These are phyloP conservation scores for Ptyas mucosa DNA, from an alignment of 2,113 vertebrate genomes.

Conservation along the genomic window DNA sequence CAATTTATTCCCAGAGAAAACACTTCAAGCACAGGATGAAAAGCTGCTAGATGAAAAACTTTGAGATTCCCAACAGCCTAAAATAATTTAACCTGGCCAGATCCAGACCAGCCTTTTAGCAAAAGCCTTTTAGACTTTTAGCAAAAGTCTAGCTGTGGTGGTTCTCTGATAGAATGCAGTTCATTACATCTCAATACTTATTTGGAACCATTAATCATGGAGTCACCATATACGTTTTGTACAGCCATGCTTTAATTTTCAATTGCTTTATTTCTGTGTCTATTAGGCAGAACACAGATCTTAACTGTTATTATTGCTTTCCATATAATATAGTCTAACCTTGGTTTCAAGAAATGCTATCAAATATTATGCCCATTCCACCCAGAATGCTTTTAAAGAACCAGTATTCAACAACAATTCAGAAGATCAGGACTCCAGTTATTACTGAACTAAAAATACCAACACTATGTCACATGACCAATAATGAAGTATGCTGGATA, in stretches of 20 bases:
- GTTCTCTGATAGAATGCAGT: not conserved
- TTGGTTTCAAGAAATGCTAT: not conserved
- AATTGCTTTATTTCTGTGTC: not conserved
- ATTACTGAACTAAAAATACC: not conserved
- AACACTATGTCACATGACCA: not conserved
- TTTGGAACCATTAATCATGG: not conserved
- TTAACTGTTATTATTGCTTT: not conserved
- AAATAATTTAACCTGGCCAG: not conserved
- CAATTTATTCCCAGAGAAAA: not conserved
- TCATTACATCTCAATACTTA: not conserved
- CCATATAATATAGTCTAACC: not conserved
- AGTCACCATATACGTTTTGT: not conserved
- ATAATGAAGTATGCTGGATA: not conserved
- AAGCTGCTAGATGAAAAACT: not conserved
- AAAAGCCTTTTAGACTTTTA: too few relatives aligned
- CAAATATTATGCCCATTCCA: not conserved
- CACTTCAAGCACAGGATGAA: not conserved
- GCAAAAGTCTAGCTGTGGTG: not conserved
- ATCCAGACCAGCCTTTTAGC: not conserved
- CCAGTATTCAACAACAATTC: not conserved
- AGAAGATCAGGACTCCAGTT: not conserved
- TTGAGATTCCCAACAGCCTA: not conserved
- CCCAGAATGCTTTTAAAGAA: not conserved
- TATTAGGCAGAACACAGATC: not conserved
- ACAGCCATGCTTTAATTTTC: not conserved